Evolutionary conservation across 1,140 invertebrate genomes (phyloP), one percentile per base, ranked within the genome.

Genomic region (Sesamia nonagrioides): DNA sequence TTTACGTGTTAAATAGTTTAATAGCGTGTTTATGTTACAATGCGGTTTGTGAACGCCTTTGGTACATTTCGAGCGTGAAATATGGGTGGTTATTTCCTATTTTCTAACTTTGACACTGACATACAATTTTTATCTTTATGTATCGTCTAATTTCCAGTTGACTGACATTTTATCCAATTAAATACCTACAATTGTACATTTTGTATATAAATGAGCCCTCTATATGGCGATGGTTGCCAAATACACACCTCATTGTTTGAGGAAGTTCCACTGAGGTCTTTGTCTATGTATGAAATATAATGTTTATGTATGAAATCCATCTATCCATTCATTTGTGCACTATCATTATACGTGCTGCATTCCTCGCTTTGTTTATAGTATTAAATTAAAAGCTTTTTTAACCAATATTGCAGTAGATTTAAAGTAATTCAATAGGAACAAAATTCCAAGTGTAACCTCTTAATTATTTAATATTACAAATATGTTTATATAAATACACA

Each of bases 91-190:
- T 60, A 17, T 27, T 63, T 63, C 37, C 42, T 33, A 21, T 50
- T 48, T 66, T 2, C 21, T 15, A 50, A 48, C 18, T 66, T 74
- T 80, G 73, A 66, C 77, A 72, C 42, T 79, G 79, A 66, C 74
- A 79, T 37, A 37, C 40, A 66, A 21, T 66, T 13, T 58, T 76
- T 76, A 76, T 75, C 52, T 58, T n/a, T n/a, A n/a, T n/a, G 54
- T 84, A 79, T 86, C 76, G 15, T 35, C 6, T 54, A 78, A 80
- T 89, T 91, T 82, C 85, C 77, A 87, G 87, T 91, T 90, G 84
- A 91, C 37, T 89, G 85, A 71, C 86, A 72, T 86, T 80, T 87
- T 89, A 92, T 92, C 88, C 78, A 69, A 35, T 35, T 63, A 35
- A 37, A 50, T 76, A 63, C 60, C 40, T 50, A 76, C 73, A 63